Conservation (phyloP, 2,888 invertebrate genomes). For the Himalopsyche kuldschensis region DNA sequence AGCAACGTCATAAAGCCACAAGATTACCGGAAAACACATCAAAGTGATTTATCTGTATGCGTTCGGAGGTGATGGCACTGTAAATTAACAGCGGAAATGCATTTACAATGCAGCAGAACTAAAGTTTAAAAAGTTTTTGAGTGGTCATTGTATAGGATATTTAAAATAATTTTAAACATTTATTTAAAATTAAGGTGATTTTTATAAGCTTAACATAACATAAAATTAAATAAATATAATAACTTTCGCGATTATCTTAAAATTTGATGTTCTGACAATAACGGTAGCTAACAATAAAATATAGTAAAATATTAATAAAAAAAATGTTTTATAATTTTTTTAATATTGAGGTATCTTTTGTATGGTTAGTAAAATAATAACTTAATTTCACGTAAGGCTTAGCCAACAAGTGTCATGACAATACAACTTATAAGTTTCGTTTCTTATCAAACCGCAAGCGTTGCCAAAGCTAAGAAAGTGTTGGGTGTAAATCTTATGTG, state of each 20-base stretch:
- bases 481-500: background rate
- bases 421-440: background rate
- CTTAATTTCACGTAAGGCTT: background rate
- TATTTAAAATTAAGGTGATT: background rate
- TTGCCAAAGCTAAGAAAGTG: background rate
- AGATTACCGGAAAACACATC: background rate
- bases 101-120: background rate
- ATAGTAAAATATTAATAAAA: background rate
- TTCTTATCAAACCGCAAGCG: background rate
- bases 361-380: background rate
- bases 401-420: background rate
- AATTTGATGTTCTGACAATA: background rate
- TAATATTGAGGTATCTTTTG: background rate
- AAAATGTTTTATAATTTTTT: background rate
- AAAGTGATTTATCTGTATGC: background rate
- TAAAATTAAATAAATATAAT: background rate
- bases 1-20: slow-evolving; percentile 15
- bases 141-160: background rate
- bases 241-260: background rate
- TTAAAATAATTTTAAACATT: background rate
- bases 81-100: background rate
- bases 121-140: background rate
- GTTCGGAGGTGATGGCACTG: background rate
- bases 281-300: background rate
- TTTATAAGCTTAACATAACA: background rate